phyloP scores from a whole-genome alignment of 2,888 invertebrate species.

The Chymomyza amoena region DNA sequence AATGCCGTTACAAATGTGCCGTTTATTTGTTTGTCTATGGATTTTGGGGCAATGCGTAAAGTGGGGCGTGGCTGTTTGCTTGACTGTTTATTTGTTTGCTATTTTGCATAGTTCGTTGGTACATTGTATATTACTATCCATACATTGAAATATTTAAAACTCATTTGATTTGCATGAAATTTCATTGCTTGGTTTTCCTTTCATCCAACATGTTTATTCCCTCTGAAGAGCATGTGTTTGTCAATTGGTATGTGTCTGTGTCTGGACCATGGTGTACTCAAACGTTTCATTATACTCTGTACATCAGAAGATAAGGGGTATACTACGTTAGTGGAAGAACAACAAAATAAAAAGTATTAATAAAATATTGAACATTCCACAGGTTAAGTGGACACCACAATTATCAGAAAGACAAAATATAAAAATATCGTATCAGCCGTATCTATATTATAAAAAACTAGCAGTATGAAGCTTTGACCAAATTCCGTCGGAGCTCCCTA shows the following conservation, averaged over 20 bases:
- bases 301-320: too few relatives aligned
- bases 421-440: too few relatives aligned
- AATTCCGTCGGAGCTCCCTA: too few relatives aligned
- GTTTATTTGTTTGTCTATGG: slow-evolving; percentile 58
- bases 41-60: slow-evolving; percentile 32
- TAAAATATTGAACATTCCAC: too few relatives aligned
- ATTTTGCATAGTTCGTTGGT: slow-evolving; percentile 35
- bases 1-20: slow-evolving; percentile 68
- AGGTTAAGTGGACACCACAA: too few relatives aligned
- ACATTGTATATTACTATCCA: not conserved
- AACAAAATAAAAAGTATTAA: too few relatives aligned
- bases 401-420: too few relatives aligned
- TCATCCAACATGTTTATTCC: slow-evolving; percentile 18
- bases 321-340: too few relatives aligned
- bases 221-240: slow-evolving; percentile 36
- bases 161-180: slow-evolving; percentile 71
- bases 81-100: slow-evolving; percentile 57
- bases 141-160: slow-evolving; percentile 62
- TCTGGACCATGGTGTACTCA: not conserved
- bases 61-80: slow-evolving; percentile 24
- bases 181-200: slow-evolving; percentile 32
- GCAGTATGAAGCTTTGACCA: too few relatives aligned
- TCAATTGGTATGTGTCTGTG: not conserved
- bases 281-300: slow-evolving; percentile 8
- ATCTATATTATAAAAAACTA: too few relatives aligned